These are phyloP conservation scores for Philypnodon macrostomus DNA, from an alignment of 2,797 vertebrate genomes.

Conservation along the genomic window DNA sequence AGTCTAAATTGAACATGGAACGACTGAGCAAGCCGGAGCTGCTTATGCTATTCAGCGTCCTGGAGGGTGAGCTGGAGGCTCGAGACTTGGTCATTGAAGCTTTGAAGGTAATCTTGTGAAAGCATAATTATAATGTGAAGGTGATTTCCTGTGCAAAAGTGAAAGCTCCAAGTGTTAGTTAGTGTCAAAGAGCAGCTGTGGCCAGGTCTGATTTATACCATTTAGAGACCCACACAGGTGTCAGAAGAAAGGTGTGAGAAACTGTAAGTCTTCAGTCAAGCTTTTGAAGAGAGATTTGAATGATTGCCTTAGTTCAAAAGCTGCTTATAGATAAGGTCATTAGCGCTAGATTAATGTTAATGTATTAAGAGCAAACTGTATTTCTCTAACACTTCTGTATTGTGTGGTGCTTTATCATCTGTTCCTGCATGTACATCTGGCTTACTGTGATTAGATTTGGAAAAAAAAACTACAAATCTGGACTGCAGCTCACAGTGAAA, in stretches of 20 bases:
- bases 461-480: too few species aligned
- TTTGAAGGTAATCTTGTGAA: conserved; percentile 63
- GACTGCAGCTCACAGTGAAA: too few species aligned
- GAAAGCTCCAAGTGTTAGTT: neutral
- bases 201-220: conserved; percentile 7
- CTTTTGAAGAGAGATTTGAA: too few species aligned
- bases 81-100: conserved; percentile 78
- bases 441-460: too few species aligned
- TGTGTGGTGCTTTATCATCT: too few species aligned
- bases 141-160: neutral
- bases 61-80: conserved; percentile 81
- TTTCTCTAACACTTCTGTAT: too few species aligned
- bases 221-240: conserved; percentile 1
- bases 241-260: conserved; percentile 1
- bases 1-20: conserved; percentile 78
- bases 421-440: too few species aligned
- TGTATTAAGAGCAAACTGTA: too few species aligned
- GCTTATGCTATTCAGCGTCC: conserved; percentile 78
- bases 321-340: too few species aligned
- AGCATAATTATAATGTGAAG: neutral
- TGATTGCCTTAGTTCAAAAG: too few species aligned
- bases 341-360: too few species aligned
- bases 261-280: too few species aligned
- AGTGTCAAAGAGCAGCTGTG: conserved; percentile 5
- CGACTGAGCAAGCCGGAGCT: conserved; percentile 75